Evolutionary conservation across 2,113 vertebrate genomes (phyloP).

Genomic region (Tricholaema leucomelas): DNA sequence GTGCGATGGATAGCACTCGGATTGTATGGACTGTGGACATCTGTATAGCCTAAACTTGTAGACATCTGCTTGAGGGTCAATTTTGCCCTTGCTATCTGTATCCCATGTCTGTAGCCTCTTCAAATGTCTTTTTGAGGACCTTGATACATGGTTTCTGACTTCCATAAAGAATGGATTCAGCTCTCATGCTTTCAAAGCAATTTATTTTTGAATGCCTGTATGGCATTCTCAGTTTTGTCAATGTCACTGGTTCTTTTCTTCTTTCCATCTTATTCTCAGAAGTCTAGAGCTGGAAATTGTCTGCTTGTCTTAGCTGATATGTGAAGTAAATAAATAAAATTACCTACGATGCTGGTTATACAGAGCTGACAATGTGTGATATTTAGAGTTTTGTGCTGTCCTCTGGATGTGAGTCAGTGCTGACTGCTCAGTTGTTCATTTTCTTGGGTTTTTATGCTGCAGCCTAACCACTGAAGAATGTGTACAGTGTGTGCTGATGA

Average conservation of each 20-base stretch:
- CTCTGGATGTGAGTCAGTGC: background rate
- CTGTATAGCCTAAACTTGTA: background rate
- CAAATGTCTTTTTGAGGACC: background rate
- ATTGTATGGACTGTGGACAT: accelerated
- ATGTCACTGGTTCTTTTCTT: background rate
- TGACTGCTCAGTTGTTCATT: background rate
- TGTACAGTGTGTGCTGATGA: background rate
- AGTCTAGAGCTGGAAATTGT: background rate
- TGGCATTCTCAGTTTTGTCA: background rate
- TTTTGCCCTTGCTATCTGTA: background rate
- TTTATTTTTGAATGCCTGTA: background rate
- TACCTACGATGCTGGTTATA: background rate
- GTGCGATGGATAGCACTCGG: background rate
- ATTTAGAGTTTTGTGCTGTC: background rate
- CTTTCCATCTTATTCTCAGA: background rate
- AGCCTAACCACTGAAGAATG: accelerated
- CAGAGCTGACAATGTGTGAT: background rate
- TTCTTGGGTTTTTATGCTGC: background rate
- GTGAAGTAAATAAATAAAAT: background rate
- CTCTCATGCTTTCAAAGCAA: background rate
- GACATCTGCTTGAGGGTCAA: background rate
- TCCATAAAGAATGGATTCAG: background rate
- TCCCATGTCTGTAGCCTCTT: background rate
- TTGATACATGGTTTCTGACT: background rate
- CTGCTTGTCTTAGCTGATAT: background rate